Base-by-base conservation (phyloP, 2,113 vertebrate species). In the Mesoclemmys tuberculata region DNA sequence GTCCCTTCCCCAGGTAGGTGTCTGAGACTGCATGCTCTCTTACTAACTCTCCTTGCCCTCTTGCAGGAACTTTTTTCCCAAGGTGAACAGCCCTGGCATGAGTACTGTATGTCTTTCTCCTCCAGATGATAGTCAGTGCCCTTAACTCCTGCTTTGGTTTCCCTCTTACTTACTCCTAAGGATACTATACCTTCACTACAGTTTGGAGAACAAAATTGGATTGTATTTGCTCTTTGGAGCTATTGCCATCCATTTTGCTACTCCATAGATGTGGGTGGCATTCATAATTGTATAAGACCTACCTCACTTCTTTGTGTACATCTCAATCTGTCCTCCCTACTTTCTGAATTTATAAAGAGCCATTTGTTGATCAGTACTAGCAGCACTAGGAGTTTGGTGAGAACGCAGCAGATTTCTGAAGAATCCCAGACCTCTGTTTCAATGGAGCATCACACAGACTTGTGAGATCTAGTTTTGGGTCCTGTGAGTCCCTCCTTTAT, bases 151-250 rank as follows among this genome's bases (percentile, higher is more conserved):
- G 0, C 48, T 82, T 35, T 79, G 3, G 4, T 58, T 90, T 24
- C 21, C 5, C 1, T 21, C 84, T 61, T 51, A 12, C 0, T 80
- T 83, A 44, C 75, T 89, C 82, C 55, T 89, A 29, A 87, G 80
- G 5, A n/a, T 35, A 79, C 31, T 85, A 9, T 58, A 38, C 8
- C 19, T 3, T 83, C 19, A 46, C 0, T 22, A 46, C 31, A 81
- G 16, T 2, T 79, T 77, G 91, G 77, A 85, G 93, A 93, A 64
- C 12, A 90, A 49, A 89, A 87, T n/a, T 51, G 10, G 61, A 6
- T 79, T 19, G 4, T n/a, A 79, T 87, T 91, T 96, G 18, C 81
- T 86, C 24, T 80, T 92, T 44, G 77, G 18, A 6, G 48, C 90
- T 92, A 86, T n/a, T 80, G 35, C 38, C 29, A 46, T 48, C 0